phyloP scores from a whole-genome alignment of 2,888 invertebrate species.

The Nemapogon koenigi region DNA sequence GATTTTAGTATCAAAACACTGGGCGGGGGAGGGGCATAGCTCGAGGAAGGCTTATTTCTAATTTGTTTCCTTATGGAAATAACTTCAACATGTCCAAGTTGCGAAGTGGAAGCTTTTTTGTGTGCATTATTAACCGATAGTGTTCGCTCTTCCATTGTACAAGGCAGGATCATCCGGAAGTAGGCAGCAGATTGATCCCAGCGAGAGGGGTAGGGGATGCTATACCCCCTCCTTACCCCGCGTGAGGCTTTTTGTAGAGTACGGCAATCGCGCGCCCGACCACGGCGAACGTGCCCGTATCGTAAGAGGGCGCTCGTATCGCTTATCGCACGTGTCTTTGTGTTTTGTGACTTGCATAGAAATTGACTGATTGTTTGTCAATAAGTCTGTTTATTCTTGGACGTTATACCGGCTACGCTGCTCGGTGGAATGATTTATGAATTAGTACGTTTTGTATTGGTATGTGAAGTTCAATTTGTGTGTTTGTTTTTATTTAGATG shows the following conservation, averaged over 20 bases:
- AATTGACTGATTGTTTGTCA: constrained; percentile 40
- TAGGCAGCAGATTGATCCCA: constrained; percentile 29
- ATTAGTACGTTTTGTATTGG: too few relatives aligned
- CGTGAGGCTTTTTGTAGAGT: constrained; percentile 13
- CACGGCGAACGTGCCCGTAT: constrained; percentile 32
- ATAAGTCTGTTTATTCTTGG: constrained; percentile 50
- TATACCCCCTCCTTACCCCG: constrained; percentile 29
- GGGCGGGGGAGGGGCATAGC: too few relatives aligned
- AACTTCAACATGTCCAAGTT: too few relatives aligned
- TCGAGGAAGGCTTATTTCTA: too few relatives aligned
- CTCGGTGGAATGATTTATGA: constrained; percentile 35
- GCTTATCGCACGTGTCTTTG: constrained; percentile 35
- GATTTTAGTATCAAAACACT: too few relatives aligned
- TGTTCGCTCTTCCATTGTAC: too few relatives aligned
- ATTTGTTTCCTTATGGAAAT: too few relatives aligned
- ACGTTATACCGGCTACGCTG: constrained; percentile 43
- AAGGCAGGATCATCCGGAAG: constrained; percentile 7
- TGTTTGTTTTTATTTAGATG: too few relatives aligned
- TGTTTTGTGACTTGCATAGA: constrained; percentile 46
- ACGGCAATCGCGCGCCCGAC: constrained; percentile 57
- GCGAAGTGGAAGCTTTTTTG: too few relatives aligned
- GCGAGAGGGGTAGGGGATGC: constrained; percentile 26
- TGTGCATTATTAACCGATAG: too few relatives aligned
- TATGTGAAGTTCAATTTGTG: too few relatives aligned
- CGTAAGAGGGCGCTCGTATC: constrained; percentile 42